A percentile compares a stretch with the other conserved stretches of the same genome.
These are phyloP conservation scores for Serrognathus titanus DNA, from an alignment of 2,888 invertebrate species.

Conservation along the genomic window DNA sequence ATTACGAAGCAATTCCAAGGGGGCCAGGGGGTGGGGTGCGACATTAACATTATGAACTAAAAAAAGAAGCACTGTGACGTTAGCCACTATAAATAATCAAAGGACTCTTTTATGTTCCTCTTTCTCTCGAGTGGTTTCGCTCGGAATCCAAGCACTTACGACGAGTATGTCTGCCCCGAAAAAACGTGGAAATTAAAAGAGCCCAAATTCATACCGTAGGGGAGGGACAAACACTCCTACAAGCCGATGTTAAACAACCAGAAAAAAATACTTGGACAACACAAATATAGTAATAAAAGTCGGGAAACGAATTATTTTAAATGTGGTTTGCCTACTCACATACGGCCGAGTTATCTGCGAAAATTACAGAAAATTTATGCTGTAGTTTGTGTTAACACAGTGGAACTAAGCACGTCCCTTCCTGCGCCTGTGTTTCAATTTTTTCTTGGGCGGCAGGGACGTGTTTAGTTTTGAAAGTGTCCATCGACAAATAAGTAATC, in stretches of 20 bases:
- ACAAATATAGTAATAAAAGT: slow-evolving; percentile 22
- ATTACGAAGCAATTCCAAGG: too few relatives aligned
- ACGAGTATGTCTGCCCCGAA: too few relatives aligned
- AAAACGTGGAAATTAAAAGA: too few relatives aligned
- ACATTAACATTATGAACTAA: too few relatives aligned
- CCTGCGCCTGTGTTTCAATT: neutral
- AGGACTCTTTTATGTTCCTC: too few relatives aligned
- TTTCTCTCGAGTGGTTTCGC: too few relatives aligned
- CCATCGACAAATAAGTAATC: too few relatives aligned
- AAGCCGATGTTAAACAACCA: slow-evolving; percentile 22
- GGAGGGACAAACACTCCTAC: slow-evolving; percentile 22
- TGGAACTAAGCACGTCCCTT: slow-evolving; percentile 7
- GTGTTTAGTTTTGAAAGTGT: slow-evolving; percentile 9
- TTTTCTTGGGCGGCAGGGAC: neutral
- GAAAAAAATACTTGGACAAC: slow-evolving; percentile 6
- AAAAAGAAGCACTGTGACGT: too few relatives aligned
- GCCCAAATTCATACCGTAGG: too few relatives aligned
- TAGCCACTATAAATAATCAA: too few relatives aligned
- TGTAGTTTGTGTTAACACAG: neutral
- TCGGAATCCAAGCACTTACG: too few relatives aligned
- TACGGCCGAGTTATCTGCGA: slow-evolving; percentile 49
- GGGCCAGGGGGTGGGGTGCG: too few relatives aligned
- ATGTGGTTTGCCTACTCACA: slow-evolving; percentile 46
- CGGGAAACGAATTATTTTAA: slow-evolving; percentile 36
- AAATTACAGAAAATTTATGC: slow-evolving; percentile 41